phyloP scores from a whole-genome alignment of 1,140 invertebrate genomes.

The Drosophila virilis region DNA sequence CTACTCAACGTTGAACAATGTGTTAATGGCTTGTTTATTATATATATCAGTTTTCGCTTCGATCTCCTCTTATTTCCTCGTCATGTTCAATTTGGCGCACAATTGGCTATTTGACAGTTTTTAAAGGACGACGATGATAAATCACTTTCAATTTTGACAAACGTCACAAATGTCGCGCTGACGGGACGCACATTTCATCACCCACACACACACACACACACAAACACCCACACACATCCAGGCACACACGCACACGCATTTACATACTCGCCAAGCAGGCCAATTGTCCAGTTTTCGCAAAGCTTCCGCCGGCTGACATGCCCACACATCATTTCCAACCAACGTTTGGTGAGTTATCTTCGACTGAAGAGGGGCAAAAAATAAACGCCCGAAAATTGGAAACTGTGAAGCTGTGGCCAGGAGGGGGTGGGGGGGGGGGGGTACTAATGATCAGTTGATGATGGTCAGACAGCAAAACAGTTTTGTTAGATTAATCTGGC shows the following conservation, averaged over 20 bases:
- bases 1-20: constrained; percentile 46
- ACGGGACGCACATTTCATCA: constrained; percentile 61
- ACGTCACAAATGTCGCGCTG: constrained; percentile 73
- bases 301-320: constrained; percentile 15
- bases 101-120: constrained; percentile 54
- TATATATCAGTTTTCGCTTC: constrained; percentile 34
- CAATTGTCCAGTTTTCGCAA: constrained; percentile 18
- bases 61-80: constrained; percentile 20
- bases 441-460: constrained; percentile 30
- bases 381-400: not conserved
- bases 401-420: not conserved
- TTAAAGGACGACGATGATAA: constrained; percentile 68
- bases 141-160: constrained; percentile 81
- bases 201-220: constrained; percentile 32
- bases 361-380: not conserved
- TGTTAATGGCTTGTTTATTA: constrained; percentile 77
- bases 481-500: constrained; percentile 21
- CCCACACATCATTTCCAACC: constrained; percentile 41
- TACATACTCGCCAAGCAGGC: constrained; percentile 22
- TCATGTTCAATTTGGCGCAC: constrained; percentile 63
- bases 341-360: constrained; percentile 32
- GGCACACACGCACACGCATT: constrained; percentile 21
- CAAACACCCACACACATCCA: constrained; percentile 16
- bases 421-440: not conserved
- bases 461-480: constrained; percentile 15